Evolutionary conservation across 2,888 invertebrate species (phyloP).

Genomic region (Hemistola chrysoprasaria): DNA sequence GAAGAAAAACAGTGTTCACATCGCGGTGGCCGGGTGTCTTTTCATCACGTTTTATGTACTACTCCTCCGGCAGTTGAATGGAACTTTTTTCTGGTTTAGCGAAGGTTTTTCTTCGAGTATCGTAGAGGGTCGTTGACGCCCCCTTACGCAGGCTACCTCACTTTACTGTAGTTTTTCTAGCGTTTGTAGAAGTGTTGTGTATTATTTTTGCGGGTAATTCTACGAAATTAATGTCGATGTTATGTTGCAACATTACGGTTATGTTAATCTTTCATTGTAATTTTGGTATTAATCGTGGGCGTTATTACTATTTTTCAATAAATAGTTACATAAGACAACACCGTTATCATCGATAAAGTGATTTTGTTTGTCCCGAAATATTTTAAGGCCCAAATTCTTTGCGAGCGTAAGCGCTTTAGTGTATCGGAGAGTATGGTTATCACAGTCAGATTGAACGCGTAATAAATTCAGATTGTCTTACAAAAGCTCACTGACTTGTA

Average conservation of each 20-base stretch:
- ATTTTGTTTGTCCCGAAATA: too few species aligned
- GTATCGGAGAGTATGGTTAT: constrained; percentile 48
- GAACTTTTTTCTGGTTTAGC: constrained; percentile 55
- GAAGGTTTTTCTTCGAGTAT: constrained; percentile 44
- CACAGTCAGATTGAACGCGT: constrained; percentile 56
- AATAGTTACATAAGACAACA: too few species aligned
- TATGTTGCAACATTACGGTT: too few species aligned
- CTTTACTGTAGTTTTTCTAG: constrained; percentile 12
- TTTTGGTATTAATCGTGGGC: too few species aligned
- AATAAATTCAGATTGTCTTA: constrained; percentile 63
- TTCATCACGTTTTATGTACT: constrained; percentile 57
- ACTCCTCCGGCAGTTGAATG: constrained; percentile 50
- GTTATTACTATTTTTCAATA: too few species aligned
- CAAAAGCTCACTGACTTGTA: constrained; percentile 37
- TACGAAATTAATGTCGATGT: constrained; percentile 5
- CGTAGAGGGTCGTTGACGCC: constrained; percentile 31
- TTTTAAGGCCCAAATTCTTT: constrained; percentile 38
- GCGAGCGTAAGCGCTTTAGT: constrained; percentile 32
- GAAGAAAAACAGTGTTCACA: constrained; percentile 44
- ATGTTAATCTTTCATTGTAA: too few species aligned
- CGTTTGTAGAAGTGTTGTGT: constrained; percentile 12
- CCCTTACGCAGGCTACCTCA: constrained; percentile 17
- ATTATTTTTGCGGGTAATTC: constrained; percentile 6
- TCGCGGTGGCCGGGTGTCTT: constrained; percentile 44
- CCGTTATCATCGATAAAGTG: too few species aligned